Conservation (phyloP, 2,888 invertebrate species). For the Lasioglossum vierecki region DNA sequence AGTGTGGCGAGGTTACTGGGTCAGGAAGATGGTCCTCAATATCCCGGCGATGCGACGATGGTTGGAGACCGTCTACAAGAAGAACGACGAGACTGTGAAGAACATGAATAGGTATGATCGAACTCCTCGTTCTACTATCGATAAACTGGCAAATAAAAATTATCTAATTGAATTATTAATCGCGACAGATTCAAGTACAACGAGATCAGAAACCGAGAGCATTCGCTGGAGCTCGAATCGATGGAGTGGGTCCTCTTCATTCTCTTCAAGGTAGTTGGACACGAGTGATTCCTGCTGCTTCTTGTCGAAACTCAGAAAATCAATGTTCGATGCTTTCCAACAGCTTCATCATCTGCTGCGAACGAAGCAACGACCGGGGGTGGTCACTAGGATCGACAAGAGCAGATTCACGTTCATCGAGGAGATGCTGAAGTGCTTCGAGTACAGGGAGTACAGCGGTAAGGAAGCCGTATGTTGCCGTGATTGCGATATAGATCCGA, state of each 20-base stretch:
- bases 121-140: not conserved
- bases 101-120: conserved; percentile 68
- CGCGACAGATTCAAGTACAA: conserved; percentile 63
- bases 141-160: not conserved
- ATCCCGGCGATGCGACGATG: conserved; percentile 64
- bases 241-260: conserved; percentile 76
- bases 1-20: conserved; percentile 75
- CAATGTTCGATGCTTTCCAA: not conserved
- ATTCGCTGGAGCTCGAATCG: conserved; percentile 71
- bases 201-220: conserved; percentile 51
- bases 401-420: conserved; percentile 70
- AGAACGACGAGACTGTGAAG: conserved; percentile 64
- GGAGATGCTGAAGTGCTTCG: conserved; percentile 74
- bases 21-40: conserved; percentile 63
- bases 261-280: conserved; percentile 73
- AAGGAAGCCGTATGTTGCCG: conserved; percentile 13
- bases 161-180: not conserved
- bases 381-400: conserved; percentile 72
- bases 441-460: conserved; percentile 64
- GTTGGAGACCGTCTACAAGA: conserved; percentile 64
- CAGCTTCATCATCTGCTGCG: conserved; percentile 77
- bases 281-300: not conserved
- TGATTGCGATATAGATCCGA: conserved; percentile 26
- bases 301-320: not conserved
- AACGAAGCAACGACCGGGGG: conserved; percentile 71